A percentile compares a stretch with the other conserved stretches of the same genome.
Conservation (phyloP, 2,888 invertebrate genomes). For the Vesta saturnalis region DNA sequence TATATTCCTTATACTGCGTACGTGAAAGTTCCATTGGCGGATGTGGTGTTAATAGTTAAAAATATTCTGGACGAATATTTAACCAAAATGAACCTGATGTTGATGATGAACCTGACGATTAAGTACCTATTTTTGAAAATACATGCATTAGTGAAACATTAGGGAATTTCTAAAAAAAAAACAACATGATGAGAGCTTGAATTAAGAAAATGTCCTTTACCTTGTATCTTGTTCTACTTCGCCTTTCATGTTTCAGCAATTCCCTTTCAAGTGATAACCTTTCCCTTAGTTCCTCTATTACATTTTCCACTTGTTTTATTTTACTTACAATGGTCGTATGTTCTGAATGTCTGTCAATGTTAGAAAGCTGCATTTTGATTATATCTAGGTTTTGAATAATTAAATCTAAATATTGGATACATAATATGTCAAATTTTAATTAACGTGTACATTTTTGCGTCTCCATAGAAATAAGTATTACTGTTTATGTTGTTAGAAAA, state of each 20-base stretch:
- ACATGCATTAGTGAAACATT: not conserved
- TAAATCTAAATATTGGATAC: too few species aligned
- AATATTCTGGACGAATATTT: not conserved
- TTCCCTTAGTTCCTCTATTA: conserved; percentile 20
- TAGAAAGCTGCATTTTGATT: not conserved
- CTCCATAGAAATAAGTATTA: too few species aligned
- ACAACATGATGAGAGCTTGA: not conserved
- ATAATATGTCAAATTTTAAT: too few species aligned
- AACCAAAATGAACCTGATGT: not conserved
- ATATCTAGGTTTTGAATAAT: not conserved
- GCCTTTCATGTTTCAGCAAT: conserved; percentile 27
- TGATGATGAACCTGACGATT: too few species aligned
- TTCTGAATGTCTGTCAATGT: too few species aligned
- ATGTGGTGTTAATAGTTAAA: not conserved
- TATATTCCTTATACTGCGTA: not conserved
- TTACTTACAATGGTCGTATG: conserved; percentile 12
- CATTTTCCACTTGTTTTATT: conserved; percentile 23
- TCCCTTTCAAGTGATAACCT: conserved; percentile 27
- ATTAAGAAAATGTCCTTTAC: not conserved
- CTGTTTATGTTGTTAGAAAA: too few species aligned
- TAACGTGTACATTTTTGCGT: too few species aligned
- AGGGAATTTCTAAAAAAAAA: not conserved
- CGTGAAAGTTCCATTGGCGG: not conserved
- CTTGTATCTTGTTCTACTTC: conserved; percentile 23
- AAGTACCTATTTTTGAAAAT: too few species aligned